phyloP scores from a whole-genome alignment of 2,113 vertebrate species.

The Stegastes partitus region DNA sequence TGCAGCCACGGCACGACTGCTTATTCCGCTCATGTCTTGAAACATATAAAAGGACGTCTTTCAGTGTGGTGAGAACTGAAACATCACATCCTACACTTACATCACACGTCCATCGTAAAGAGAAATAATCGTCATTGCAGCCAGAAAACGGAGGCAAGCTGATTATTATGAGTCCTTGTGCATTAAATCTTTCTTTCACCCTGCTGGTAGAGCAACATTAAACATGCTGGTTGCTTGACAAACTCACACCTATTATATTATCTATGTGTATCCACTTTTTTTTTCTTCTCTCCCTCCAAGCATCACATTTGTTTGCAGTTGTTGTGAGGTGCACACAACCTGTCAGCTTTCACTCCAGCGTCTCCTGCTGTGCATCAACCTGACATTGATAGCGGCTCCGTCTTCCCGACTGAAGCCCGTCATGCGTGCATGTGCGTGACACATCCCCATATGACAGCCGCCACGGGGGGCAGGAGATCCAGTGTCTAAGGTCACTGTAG shows the following conservation, averaged over 20 bases:
- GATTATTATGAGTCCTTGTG: no score
- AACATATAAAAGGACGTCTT: no score
- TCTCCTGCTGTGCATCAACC: slow-evolving; percentile 39
- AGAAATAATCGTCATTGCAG: not conserved
- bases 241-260: not conserved
- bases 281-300: not conserved
- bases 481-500: slow-evolving; percentile 66
- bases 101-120: not conserved
- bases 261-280: no score
- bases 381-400: slow-evolving; percentile 48
- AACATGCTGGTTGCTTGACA: not conserved
- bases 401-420: slow-evolving; percentile 45
- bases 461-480: slow-evolving; percentile 20
- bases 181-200: no score
- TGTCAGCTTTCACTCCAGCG: slow-evolving; percentile 29
- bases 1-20: no score
- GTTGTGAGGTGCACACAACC: slow-evolving; percentile 4
- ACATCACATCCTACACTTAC: no score
- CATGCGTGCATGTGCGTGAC: slow-evolving; percentile 36
- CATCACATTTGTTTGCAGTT: slow-evolving; percentile 8
- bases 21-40: no score
- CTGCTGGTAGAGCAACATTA: not conserved
- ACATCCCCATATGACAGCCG: slow-evolving; percentile 54
- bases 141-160: no score
- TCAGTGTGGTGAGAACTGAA: no score